A percentile compares a stretch with the other conserved stretches of the same genome.
phyloP scores from a whole-genome alignment of 2,797 vertebrate genomes.

The Vultur gryphus region DNA sequence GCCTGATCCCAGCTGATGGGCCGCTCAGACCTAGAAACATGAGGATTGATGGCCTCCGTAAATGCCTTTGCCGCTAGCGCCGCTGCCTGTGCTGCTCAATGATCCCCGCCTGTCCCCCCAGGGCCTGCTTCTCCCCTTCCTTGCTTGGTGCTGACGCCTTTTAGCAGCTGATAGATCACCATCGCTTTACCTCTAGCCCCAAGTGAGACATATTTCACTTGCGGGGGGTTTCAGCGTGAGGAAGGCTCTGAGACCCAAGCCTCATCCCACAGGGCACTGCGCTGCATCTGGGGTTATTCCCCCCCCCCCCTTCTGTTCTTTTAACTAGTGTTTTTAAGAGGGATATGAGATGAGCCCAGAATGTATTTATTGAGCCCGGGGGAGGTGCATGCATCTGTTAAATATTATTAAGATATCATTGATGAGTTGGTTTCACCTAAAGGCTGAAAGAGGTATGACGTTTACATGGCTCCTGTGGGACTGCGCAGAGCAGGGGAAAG shows the following conservation, averaged over 20 bases:
- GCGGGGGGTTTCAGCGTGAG: not conserved
- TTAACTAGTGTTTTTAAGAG: constrained; percentile 8
- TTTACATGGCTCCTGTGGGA: not conserved
- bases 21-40: not conserved
- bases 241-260: constrained; percentile 31
- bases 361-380: constrained; percentile 9
- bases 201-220: constrained; percentile 1
- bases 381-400: constrained; percentile 7
- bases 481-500: not conserved
- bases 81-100: not conserved
- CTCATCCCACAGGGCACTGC: not conserved
- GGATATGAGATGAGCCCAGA: not conserved
- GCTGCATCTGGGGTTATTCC: not conserved
- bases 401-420: constrained; percentile 16
- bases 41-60: not conserved
- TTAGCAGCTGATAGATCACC: constrained; percentile 44
- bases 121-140: not conserved
- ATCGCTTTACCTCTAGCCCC: not conserved
- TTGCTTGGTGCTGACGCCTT: constrained; percentile 17
- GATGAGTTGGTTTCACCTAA: constrained; percentile 12
- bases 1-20: not conserved
- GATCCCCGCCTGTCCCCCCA: not conserved
- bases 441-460: not conserved
- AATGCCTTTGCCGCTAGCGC: not conserved
- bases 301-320: not conserved